phyloP scores from a whole-genome alignment of 2,113 vertebrate species.

The Misgurnus mizolepis region DNA sequence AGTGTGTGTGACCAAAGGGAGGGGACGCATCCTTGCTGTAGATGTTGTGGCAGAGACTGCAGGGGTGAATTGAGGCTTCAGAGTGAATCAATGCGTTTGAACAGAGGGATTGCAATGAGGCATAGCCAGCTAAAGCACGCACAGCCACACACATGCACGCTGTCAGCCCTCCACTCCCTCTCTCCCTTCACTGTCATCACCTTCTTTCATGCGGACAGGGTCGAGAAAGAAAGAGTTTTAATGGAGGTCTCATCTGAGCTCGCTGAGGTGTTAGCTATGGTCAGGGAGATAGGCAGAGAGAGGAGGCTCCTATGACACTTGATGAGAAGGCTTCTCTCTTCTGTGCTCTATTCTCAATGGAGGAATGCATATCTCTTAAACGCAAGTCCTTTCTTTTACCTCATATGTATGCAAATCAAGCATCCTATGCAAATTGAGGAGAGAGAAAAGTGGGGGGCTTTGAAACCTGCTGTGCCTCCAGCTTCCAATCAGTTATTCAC shows the following conservation, averaged over 20 bases:
- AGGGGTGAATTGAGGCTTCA: constrained; percentile 36
- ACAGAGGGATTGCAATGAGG: constrained; percentile 46
- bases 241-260: constrained; percentile 54
- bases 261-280: constrained; percentile 42
- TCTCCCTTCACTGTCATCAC: constrained; percentile 50
- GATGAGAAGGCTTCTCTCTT: constrained; percentile 46
- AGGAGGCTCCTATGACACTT: constrained; percentile 46
- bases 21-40: constrained; percentile 38
- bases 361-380: constrained; percentile 49
- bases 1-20: not conserved
- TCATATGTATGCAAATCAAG: constrained; percentile 62
- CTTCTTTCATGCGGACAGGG: constrained; percentile 48
- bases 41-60: constrained; percentile 42
- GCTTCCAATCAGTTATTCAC: constrained; percentile 59
- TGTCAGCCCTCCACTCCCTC: constrained; percentile 20
- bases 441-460: constrained; percentile 5
- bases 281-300: constrained; percentile 44
- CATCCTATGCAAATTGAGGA: constrained; percentile 49
- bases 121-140: constrained; percentile 32
- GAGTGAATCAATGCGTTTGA: constrained; percentile 53
- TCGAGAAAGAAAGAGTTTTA: constrained; percentile 54
- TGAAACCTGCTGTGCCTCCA: constrained; percentile 47
- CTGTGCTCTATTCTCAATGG: constrained; percentile 35
- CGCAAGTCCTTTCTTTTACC: constrained; percentile 47
- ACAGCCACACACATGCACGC: constrained; percentile 28